Conservation (phyloP, 2,797 vertebrate genomes). For the Ctenosaura bakeri region DNA sequence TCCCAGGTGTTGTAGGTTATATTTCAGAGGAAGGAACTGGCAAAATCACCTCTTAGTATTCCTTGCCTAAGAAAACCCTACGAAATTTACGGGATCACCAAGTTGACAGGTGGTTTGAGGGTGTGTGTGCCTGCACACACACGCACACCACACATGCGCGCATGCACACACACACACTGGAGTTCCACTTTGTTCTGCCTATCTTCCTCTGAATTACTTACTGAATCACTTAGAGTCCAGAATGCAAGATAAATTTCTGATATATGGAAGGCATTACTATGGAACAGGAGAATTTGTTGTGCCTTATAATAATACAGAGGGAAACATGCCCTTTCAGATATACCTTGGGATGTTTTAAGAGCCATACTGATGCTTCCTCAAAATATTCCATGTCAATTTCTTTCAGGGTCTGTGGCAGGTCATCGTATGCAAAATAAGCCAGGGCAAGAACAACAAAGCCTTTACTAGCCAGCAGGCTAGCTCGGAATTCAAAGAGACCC, state of each 20-base stretch:
- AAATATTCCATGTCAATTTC: slow-evolving; percentile 74
- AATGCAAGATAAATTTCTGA: no score
- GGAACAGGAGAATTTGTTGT: neutral
- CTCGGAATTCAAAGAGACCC: slow-evolving; percentile 73
- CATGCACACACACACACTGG: no score
- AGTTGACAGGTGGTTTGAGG: no score
- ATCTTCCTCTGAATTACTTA: no score
- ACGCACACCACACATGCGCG: no score
- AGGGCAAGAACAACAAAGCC: slow-evolving; percentile 72
- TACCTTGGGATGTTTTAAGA: slow-evolving; percentile 76
- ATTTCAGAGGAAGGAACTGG: no score
- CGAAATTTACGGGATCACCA: no score
- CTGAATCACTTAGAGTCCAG: neutral
- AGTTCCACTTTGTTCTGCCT: no score
- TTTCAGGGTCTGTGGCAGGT: slow-evolving; percentile 61
- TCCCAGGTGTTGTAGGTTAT: no score
- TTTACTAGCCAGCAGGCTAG: slow-evolving; percentile 71
- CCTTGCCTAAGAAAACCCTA: no score
- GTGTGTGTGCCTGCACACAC: no score
- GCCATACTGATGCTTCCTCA: slow-evolving; percentile 61
- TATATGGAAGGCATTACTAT: neutral
- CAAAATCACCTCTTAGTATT: no score
- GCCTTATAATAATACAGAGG: neutral
- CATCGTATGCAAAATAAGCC: slow-evolving; percentile 72
- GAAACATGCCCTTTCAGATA: neutral